These are phyloP conservation scores for Ophraella communa DNA, from an alignment of 2,888 invertebrate species.

Conservation along the genomic window DNA sequence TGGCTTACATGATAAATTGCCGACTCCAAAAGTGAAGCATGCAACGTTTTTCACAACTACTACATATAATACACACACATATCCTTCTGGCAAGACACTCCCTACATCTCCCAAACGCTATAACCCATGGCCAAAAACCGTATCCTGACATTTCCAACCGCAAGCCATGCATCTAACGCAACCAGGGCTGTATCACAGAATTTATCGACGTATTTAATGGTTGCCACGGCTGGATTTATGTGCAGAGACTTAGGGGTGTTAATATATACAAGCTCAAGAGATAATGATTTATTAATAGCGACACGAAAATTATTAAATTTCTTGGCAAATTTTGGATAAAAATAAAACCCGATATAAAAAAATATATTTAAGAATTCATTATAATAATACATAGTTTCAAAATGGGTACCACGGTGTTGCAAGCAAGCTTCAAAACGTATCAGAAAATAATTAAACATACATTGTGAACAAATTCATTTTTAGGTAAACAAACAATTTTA, in stretches of 20 bases:
- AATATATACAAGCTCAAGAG: not conserved
- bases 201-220: constrained; percentile 52
- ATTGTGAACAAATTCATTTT: no score
- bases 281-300: not conserved
- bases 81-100: constrained; percentile 6
- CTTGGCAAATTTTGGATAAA: no score
- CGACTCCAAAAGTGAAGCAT: not conserved
- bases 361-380: no score
- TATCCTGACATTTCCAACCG: constrained; percentile 40
- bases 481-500: no score
- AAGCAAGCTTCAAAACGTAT: no score
- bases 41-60: constrained; percentile 9
- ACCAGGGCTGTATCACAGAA: constrained; percentile 54
- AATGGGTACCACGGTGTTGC: no score
- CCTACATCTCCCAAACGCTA: constrained; percentile 16
- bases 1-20: constrained; percentile 9
- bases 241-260: not conserved
- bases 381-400: no score
- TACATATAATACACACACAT: constrained; percentile 12
- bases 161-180: constrained; percentile 55
- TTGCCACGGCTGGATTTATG: constrained; percentile 1
- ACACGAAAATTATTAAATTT: no score
- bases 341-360: no score
- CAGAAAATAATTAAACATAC: no score
- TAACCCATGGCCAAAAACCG: constrained; percentile 26